These are phyloP conservation scores for Sarcophaga peregrina DNA, from an alignment of 1,140 invertebrate species.

Conservation along the genomic window DNA sequence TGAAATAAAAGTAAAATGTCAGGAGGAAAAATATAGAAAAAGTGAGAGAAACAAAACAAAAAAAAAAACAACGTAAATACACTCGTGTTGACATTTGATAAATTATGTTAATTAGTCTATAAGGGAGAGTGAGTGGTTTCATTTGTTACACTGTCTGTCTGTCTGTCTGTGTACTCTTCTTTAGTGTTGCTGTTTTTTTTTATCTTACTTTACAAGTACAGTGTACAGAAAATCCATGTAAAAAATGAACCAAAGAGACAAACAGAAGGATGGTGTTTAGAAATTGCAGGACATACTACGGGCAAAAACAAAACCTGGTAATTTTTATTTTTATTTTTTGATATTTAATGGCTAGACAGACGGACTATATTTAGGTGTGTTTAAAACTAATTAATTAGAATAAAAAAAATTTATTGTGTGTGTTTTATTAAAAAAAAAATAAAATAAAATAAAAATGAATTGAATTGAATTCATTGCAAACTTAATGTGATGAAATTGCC, in stretches of 20 bases:
- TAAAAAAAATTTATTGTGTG: background rate
- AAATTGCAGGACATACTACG: background rate
- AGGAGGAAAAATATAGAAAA: conserved; percentile 5
- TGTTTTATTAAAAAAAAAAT: no score
- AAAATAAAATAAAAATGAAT: no score
- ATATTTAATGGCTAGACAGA: background rate
- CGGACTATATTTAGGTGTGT: background rate
- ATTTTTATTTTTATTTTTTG: background rate
- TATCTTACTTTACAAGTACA: no score
- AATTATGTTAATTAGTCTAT: conserved; percentile 44
- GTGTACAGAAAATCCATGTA: no score
- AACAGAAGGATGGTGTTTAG: background rate
- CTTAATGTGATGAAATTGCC: no score
- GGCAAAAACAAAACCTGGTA: background rate
- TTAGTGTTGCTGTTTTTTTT: background rate
- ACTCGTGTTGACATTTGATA: conserved; percentile 44
- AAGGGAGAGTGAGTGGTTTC: conserved; percentile 32
- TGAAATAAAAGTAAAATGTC: conserved; percentile 1
- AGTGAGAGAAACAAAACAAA: no score
- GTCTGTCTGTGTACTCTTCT: background rate
- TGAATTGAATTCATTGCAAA: no score
- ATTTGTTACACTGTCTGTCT: background rate
- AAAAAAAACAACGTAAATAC: conserved; percentile 8
- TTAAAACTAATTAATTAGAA: conserved; percentile 22
- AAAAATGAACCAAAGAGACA: background rate